Base-by-base conservation (phyloP, 2,888 invertebrate species). In the Philaethria dido region DNA sequence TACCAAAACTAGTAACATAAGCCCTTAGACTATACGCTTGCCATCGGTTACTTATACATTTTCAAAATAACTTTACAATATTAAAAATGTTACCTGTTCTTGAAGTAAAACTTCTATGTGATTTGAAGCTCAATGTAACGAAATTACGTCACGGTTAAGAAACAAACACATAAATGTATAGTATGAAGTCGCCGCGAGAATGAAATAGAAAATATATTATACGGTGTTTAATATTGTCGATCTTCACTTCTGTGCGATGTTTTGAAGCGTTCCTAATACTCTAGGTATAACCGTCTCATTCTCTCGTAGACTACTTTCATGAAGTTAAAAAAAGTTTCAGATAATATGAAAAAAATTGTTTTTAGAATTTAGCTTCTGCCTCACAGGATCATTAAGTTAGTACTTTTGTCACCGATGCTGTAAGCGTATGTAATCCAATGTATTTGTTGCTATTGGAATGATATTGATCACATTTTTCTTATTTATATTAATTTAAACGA, bases 1-100 rank as follows among this genome's bases (percentile, higher is more conserved):
- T 90, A 81, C 82, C 89, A 88, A 77, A 87, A 87, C 80, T 80
- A 91, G 88, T 90, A 89, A 80, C 89, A 75, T 82, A 83, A 80
- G 80, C 77, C 80, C 80, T 80, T 83, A 64, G 25, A 55, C 47
- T 60, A 47, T 57, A 57, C 39, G 42, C 57, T 57, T 48, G 47
- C 16, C 39, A 25, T 64, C 64, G 64, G 39, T 64, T 48, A 50
- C n/a, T 20, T 18, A 14, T 20, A 11, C 20, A 33, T 44, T 39
- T 9, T n/a, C 4, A 20, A 8, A 3, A 20, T 14, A 44, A n/a
- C 14, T 2, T n/a, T 1, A 9, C 8, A n/a, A 14, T 33, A n/a
- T 47, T 47, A 1, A 29, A 14, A 20, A 6, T 39, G 20, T 45
- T 18, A 0, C 18, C 20, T 14, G 1, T 22, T 39, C 36, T 22